Evolutionary conservation across 1,140 invertebrate genomes (phyloP), one percentile per base, ranked within the genome.

Genomic region (Chironomus striatipennis): DNA sequence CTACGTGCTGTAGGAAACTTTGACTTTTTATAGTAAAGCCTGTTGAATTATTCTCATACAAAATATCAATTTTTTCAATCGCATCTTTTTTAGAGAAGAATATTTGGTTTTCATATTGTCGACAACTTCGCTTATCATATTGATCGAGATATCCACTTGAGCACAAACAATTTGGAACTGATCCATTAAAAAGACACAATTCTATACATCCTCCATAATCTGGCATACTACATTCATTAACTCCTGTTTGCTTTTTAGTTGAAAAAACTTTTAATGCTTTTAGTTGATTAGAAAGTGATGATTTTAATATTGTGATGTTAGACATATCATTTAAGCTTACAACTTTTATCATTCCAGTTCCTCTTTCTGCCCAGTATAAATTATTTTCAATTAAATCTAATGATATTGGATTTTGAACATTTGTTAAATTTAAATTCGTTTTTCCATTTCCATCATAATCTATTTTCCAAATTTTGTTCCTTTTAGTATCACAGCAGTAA

Each of bases 401-500:
- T 1, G 92, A 92, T 81, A 92, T 92, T 0, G 91, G 87, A 83
- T 94, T 92, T 42, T 90, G 88, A 2, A 94, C 79, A 75, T 88
- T 89, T 75, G 90, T 87, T 65, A 87, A 90, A 5, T 93, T 84
- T 12, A 94, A 80, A 76, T 89, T 85, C 74, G 84, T 81, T 73
- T 90, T 86, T 70, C 90, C 85, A 8, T 85, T 86, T 0, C 95
- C 96, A 83, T 96, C 90, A 80, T 88, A 89, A 42, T 83, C 82
- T 74, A 86, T 86, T 73, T 89, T 88, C 86, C 98, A 96, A 75
- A 99, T 93, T 77, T 90, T 92, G 77, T 94, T 91, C 20, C 87
- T 88, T 77, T 89, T 88, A 0, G 90, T 88, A 83, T 98, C 96
- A 77, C 92, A 92, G 90, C 96, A 98, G 83, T 98, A 99, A 4